Percentiles rank a stretch among this genome's conserved stretches.
These are phyloP conservation scores for Eristalinus aeneus DNA, from an alignment of 2,888 invertebrate genomes.

Conservation along the genomic window DNA sequence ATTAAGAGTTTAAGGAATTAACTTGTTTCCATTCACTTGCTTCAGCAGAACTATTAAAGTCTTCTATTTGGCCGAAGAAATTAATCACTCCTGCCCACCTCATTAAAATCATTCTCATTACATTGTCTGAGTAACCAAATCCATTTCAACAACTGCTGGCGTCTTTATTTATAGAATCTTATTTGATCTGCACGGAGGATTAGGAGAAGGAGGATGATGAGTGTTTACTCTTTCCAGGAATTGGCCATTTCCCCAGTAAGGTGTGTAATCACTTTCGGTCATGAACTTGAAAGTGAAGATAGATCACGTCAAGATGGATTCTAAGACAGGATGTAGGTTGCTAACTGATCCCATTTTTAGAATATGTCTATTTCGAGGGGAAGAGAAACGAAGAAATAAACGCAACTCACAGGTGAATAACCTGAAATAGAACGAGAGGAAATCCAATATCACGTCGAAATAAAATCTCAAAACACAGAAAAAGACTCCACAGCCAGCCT, in stretches of 20 bases:
- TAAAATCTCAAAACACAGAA: background rate
- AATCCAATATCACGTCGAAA: slow-evolving; percentile 17
- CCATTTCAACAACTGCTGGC: background rate
- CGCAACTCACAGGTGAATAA: slow-evolving; percentile 22
- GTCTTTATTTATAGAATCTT: background rate
- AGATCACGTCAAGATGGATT: background rate
- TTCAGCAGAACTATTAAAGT: background rate
- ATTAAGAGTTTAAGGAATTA: background rate
- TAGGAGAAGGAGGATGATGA: background rate
- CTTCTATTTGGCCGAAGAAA: background rate
- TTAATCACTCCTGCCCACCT: background rate
- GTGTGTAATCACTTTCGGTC: background rate
- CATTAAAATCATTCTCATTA: background rate
- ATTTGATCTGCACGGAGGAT: background rate
- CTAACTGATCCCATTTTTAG: background rate
- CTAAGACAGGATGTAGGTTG: background rate
- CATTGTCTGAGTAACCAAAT: background rate
- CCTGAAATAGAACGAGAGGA: slow-evolving; percentile 1
- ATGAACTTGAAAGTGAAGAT: background rate
- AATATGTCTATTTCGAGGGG: background rate
- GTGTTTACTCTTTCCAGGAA: background rate
- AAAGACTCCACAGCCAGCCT: background rate
- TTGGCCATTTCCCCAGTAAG: background rate
- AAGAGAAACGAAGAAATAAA: background rate
- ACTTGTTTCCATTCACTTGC: background rate